A percentile compares a stretch with the other conserved stretches of the same genome.
Evolutionary conservation across 2,888 invertebrate species (phyloP).

Genomic region (Pseudoips prasinana): DNA sequence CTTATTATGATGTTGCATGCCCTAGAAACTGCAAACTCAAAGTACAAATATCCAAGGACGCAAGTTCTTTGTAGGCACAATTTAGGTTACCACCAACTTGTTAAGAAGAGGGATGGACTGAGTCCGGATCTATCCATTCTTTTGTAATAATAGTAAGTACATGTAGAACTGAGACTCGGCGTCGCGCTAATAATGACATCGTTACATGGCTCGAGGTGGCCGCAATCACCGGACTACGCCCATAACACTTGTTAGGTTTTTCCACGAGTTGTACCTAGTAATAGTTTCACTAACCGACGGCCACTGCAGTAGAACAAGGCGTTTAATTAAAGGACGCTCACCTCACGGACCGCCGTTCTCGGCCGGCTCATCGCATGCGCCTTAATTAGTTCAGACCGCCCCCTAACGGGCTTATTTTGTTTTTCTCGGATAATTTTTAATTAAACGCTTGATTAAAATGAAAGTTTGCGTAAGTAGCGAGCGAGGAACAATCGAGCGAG

Average conservation of each 20-base stretch:
- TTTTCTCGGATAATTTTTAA: slow-evolving; percentile 82
- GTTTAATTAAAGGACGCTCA: slow-evolving; percentile 76
- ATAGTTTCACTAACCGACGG: slow-evolving; percentile 68
- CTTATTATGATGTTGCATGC: no score
- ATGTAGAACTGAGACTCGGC: slow-evolving; percentile 5
- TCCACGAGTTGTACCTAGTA: slow-evolving; percentile 51
- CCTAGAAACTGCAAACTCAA: no score
- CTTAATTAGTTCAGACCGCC: slow-evolving; percentile 81
- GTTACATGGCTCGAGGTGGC: slow-evolving; percentile 24
- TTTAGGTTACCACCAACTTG: no score
- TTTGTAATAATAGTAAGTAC: slow-evolving; percentile 20
- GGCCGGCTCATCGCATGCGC: slow-evolving; percentile 75
- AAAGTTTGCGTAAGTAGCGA: slow-evolving; percentile 82
- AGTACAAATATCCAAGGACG: no score
- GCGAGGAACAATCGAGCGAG: slow-evolving; percentile 79
- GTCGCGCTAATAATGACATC: slow-evolving; percentile 33
- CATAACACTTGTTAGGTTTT: slow-evolving; percentile 62
- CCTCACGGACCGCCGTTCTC: slow-evolving; percentile 67
- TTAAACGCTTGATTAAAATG: slow-evolving; percentile 83
- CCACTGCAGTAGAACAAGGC: slow-evolving; percentile 69
- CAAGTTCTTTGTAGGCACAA: no score
- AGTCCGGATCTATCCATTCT: neutral
- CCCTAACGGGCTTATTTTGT: slow-evolving; percentile 82
- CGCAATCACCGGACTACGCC: slow-evolving; percentile 37
- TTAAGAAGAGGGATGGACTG: no score